Evolutionary conservation across 2,888 invertebrate species (phyloP), one percentile per base, ranked within the genome.

Genomic region (Panopea generosa): DNA sequence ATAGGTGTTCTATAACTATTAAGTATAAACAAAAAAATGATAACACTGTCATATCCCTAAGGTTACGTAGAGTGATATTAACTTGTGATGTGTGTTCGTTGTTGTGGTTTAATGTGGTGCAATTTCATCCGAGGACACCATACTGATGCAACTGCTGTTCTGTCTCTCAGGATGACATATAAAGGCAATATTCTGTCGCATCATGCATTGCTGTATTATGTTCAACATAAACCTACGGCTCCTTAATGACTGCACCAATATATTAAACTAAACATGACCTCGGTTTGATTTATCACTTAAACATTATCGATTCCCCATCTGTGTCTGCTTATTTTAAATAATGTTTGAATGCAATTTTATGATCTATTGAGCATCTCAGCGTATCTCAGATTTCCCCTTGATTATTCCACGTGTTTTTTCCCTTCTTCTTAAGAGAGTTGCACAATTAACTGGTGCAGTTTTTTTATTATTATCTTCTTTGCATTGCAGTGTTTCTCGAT

Each of bases 251-350:
- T 50, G 50, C 24, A 50, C n/a, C 24, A 20, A 22, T 50, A 50
- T 50, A 50, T 50, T 50, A 50, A 33, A 20, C 50, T 50, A 50
- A 50, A 50, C 20, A 22, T 50, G 20, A 50, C 50, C 24, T 50
- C 50, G n/a, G 18, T 20, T 11, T 50, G 50, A 50, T 50, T 50
- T 50, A 50, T 50, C 11, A 7, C 9, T 50, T n/a, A 50, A 11
- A 50, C 22, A 11, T 11, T 50, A 50, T 50, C 50, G 50, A 50
- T 50, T 24, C 20, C 20, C 20, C 50, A 50, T 50, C 50, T 50
- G 50, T 20, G 50, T 50, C 50, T 18, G 22, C 50, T 50, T 24
- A 50, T 50, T 50, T 50, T 50, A 50, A 33, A 50, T 50, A 50
- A 22, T 22, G 24, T 50, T 24, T 50, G 50, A 50, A 50, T 22